Base-by-base conservation (phyloP, 2,113 vertebrate species). In the Corydoras sp. region DNA sequence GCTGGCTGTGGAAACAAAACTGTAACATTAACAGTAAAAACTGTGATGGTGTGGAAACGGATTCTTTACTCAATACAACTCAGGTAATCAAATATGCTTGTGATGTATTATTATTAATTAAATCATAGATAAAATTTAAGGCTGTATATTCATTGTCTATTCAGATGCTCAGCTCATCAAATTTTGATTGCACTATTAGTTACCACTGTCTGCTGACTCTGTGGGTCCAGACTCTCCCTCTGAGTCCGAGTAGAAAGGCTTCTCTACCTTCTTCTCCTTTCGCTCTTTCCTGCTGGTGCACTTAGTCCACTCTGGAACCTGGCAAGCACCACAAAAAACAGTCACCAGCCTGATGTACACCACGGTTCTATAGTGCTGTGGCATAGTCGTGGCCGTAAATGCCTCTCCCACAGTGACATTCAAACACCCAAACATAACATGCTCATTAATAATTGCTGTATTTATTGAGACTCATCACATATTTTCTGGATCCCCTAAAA, bases 251-350 rank as follows among this genome's bases (percentile, higher is more conserved):
- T 99, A 99, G 85, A 99, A 98, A 0, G 97, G 95, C 77, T 97
- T 98, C 71, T 99, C 97, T 76, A 90, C 91, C 65, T 97, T 98
- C 78, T 97, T 98, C 82, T 99, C 96, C 88, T 98, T 98, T 75
- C 95, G 90, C 86, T 98, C 97, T 82, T 99, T 96, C 0, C 94
- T 90, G 78, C 90, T 93, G 76, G 94, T 96, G 85, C 95, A 97
- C 76, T 98, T 98, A 81, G 93, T 98, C 97, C 97, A 99, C 59
- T 99, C 97, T 0, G 96, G 96, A 82, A 98, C 95, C 97, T 99
- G 87, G 0, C 77, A 14, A 66, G 69, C 14, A 62, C 64, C 49
- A 69, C 60, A 56, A 14, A 24, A 29, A 32, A 72, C 4, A 9
- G 11, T 69, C 49, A 76, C 31, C 15, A 31, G 30, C 1, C 6